A percentile compares a stretch with the other conserved stretches of the same genome.
phyloP scores from a whole-genome alignment of 2,113 vertebrate genomes.

The Centrocercus urophasianus region DNA sequence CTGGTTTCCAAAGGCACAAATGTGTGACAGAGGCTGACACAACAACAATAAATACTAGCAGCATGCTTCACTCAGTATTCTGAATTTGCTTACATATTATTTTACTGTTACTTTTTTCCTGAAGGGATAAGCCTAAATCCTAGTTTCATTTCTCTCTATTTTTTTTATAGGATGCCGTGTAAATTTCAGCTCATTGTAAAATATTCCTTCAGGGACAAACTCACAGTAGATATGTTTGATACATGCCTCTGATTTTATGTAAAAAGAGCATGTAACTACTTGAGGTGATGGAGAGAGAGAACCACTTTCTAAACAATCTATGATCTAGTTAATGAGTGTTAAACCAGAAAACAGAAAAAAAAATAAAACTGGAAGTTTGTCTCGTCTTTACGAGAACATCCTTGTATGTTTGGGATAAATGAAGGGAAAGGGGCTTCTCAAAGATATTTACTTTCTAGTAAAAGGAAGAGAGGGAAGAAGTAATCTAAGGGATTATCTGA shows the following conservation, averaged over 20 bases:
- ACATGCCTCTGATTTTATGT: background rate
- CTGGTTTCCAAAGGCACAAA: background rate
- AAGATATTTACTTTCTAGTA: background rate
- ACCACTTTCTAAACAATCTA: background rate
- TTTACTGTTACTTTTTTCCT: background rate
- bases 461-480: conserved; percentile 28
- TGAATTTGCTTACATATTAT: background rate
- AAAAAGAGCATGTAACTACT: background rate
- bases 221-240: background rate
- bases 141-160: background rate
- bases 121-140: background rate
- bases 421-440: background rate
- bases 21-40: background rate
- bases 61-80: background rate
- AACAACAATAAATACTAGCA: background rate
- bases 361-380: background rate
- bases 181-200: background rate
- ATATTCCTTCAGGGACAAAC: background rate
- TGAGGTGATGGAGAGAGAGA: background rate
- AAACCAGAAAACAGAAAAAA: background rate
- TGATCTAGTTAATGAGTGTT: background rate
- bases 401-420: background rate
- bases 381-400: background rate
- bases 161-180: background rate
- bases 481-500: conserved; percentile 66